Conservation (phyloP, 2,797 vertebrate species). For the Hyperoplus lanceolatus region DNA sequence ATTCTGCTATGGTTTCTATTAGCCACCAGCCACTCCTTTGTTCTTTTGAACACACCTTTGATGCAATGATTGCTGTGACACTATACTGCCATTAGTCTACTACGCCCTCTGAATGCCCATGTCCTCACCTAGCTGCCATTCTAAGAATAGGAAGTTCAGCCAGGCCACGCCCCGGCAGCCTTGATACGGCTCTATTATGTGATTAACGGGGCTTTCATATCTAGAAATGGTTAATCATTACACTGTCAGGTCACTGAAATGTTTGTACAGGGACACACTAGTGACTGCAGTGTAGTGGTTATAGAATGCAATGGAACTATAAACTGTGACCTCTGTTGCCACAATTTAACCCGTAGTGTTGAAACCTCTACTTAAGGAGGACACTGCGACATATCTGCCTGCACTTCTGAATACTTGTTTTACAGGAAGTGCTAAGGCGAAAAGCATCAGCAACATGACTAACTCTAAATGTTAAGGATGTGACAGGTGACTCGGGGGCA, state of each 20-base stretch:
- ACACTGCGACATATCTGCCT: not conserved
- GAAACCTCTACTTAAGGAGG: slow-evolving; percentile 9
- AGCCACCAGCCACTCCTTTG: slow-evolving; percentile 41
- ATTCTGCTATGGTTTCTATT: slow-evolving; percentile 28
- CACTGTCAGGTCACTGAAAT: slow-evolving; percentile 7
- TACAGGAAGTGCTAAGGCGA: slow-evolving; percentile 4
- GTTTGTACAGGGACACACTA: slow-evolving; percentile 35
- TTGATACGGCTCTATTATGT: not conserved
- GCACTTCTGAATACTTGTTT: slow-evolving; percentile 1
- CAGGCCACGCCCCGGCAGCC: not conserved
- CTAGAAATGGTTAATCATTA: slow-evolving; percentile 67
- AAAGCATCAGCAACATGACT: not conserved
- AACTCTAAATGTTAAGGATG: slow-evolving; percentile 1
- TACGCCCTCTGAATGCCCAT: slow-evolving; percentile 9
- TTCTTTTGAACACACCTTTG: slow-evolving; percentile 14
- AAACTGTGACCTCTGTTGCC: slow-evolving; percentile 4
- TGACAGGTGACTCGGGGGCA: not conserved
- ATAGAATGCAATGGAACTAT: not conserved
- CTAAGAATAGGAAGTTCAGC: slow-evolving; percentile 27
- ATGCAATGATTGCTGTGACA: slow-evolving; percentile 27
- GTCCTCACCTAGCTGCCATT: slow-evolving; percentile 20
- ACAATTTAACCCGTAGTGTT: not conserved
- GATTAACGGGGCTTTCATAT: slow-evolving; percentile 33
- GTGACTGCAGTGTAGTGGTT: slow-evolving; percentile 1
- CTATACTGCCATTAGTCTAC: not conserved